Evolutionary conservation across 2,888 invertebrate species (phyloP).

Genomic region (Aelia acuminata): DNA sequence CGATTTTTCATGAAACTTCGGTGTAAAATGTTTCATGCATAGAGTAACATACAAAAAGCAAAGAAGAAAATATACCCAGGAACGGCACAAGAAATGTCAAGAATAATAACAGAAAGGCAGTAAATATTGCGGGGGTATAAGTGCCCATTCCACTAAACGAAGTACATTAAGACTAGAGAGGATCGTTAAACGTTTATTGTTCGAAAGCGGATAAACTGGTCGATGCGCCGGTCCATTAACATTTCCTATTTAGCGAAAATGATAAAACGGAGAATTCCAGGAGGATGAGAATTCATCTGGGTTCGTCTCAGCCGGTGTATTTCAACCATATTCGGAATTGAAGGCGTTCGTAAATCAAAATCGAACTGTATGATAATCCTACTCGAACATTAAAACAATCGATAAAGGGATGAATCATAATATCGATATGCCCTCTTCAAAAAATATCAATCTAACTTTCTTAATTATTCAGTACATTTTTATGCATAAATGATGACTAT

Average conservation of each 20-base stretch:
- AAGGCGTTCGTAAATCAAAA: too few species aligned
- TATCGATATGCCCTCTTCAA: too few species aligned
- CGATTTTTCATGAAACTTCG: too few species aligned
- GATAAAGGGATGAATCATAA: too few species aligned
- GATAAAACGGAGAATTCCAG: neutral
- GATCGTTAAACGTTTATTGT: neutral
- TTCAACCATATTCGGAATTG: neutral
- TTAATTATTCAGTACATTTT: too few species aligned
- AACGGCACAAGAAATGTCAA: neutral
- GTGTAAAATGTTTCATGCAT: too few species aligned
- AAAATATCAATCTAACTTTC: too few species aligned
- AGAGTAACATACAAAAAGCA: too few species aligned
- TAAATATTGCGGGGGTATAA: neutral
- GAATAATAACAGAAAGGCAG: neutral
- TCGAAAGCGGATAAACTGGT: neutral
- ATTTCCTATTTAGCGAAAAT: neutral
- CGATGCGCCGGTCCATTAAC: neutral
- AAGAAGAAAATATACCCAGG: neutral
- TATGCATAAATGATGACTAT: too few species aligned
- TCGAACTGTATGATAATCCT: too few species aligned
- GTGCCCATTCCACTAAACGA: neutral
- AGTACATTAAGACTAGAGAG: neutral
- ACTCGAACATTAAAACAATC: too few species aligned
- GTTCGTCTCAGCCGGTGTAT: neutral
- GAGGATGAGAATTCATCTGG: neutral